Evolutionary conservation across 35 echinoderm and acorn worm species (phyloP).

Genomic region (Apostichopus parvimensis): DNA sequence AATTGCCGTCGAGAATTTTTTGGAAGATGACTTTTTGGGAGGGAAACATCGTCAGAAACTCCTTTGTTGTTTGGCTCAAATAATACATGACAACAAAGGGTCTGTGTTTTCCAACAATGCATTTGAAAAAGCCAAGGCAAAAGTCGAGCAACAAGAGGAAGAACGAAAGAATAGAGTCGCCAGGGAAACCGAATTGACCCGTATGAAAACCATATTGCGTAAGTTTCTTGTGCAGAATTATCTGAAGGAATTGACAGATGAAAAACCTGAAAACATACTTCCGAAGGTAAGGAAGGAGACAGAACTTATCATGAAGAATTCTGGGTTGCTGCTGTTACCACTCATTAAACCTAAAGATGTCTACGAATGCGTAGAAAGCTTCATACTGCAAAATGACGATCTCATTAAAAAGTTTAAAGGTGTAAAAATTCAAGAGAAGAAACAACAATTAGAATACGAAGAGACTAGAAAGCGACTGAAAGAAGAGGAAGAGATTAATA

Average conservation of each 20-base stretch:
- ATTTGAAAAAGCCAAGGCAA: too few species aligned
- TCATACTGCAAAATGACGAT: neutral
- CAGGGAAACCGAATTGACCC: too few species aligned
- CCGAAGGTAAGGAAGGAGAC: neutral
- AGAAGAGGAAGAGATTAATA: neutral
- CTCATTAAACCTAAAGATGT: neutral
- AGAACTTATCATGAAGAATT: neutral
- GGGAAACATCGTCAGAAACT: neutral
- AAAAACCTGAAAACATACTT: neutral
- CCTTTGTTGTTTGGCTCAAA: too few species aligned
- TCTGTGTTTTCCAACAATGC: too few species aligned
- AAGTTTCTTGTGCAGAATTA: conserved; percentile 9
- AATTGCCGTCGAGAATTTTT: conserved; percentile 14
- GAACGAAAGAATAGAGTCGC: too few species aligned
- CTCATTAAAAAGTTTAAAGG: neutral
- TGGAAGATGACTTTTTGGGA: neutral
- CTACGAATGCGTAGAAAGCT: neutral
- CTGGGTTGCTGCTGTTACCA: neutral
- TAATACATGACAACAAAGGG: too few species aligned
- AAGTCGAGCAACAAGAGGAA: too few species aligned
- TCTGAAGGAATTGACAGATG: neutral
- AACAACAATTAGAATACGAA: neutral
- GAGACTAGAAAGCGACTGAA: neutral
- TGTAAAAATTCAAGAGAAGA: neutral
- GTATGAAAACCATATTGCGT: neutral